A percentile compares a stretch with the other conserved stretches of the same genome.
Conservation (phyloP, 1,140 invertebrate species). For the Drosophila ambigua region DNA sequence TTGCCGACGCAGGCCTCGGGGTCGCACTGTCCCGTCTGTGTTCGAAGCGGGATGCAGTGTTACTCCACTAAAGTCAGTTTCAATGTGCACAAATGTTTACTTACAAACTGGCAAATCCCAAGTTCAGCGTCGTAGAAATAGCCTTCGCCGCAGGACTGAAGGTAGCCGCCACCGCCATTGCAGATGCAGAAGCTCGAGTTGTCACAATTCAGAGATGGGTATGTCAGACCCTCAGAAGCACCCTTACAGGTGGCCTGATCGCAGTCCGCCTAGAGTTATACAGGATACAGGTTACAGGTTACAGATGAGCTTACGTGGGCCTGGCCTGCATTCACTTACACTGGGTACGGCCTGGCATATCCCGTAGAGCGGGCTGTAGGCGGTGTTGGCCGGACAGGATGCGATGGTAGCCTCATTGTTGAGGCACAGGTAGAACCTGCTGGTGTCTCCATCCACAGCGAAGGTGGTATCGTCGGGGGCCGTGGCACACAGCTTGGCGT, state of each 20-base stretch:
- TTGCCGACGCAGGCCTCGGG: conserved; percentile 26
- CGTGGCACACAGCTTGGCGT: conserved; percentile 28
- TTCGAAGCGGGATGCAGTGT: background rate
- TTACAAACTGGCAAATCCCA: conserved; percentile 47
- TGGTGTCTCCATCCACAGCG: conserved; percentile 33
- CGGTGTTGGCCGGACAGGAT: conserved; percentile 25
- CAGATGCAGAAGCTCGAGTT: conserved; percentile 54
- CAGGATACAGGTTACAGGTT: too few relatives aligned
- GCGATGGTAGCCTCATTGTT: conserved; percentile 31
- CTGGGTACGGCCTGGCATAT: conserved; percentile 54
- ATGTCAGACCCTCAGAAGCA: conserved; percentile 14
- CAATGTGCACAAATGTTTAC: background rate
- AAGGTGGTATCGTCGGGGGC: conserved; percentile 23
- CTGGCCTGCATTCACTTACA: conserved; percentile 42
- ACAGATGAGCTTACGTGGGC: background rate
- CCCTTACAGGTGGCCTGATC: conserved; percentile 53
- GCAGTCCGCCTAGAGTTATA: conserved; percentile 37
- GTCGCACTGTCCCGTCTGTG: conserved; percentile 60
- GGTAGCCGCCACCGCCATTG: conserved; percentile 34
- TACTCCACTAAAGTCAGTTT: too few relatives aligned
- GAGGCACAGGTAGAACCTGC: conserved; percentile 45
- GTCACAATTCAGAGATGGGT: conserved; percentile 37
- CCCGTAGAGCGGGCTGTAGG: background rate
- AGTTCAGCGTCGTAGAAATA: conserved; percentile 13
- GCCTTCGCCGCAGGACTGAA: conserved; percentile 37